Base-by-base conservation (phyloP, 2,797 vertebrate genomes). In the Mus spretus region DNA sequence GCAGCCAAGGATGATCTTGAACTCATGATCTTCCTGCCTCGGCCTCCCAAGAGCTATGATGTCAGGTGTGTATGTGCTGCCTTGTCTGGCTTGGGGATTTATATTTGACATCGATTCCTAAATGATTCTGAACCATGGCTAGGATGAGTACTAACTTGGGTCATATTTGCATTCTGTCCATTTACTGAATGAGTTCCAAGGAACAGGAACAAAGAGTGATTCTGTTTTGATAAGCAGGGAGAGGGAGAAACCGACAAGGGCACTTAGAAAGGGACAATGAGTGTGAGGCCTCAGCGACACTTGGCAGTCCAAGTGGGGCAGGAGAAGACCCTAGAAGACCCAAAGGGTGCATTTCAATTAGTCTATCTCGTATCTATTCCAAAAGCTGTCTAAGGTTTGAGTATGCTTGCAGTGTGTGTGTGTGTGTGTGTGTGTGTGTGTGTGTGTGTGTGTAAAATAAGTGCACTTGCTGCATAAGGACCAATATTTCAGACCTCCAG, bases 91-190 rank as follows among this genome's bases (percentile, higher is more conserved):
- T 40, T 7, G 22, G 34, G n/a, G 28, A 57, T 84, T 31, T 63
- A 44, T 31, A 44, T 31, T 74, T 87, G 74, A 20, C 63, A 75
- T 1, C 26, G 17, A 47, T 70, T 61, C 37, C 65, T 83, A 85
- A 40, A 26, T 47, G 34, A 83, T 79, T 94, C 65, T 93, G 80
- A 79, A 31, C 13, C 67, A 75, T 4, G 65, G 2, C 28, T 85
- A 89, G 65, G n/a, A 67, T 91, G 26, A 55, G 3, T 83, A 89
- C 83, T 59, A 19, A 86, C 20, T 85, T 94, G 24, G 15, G 89
- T 93, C 17, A 53, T 7, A 78, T 94, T 90, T 91, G 65, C 59
- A 47, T 94, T 90, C 75, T 74, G 24, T 94, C 91, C 72, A 34
- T 89, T 91, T 93, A 44, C 57, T 93, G 80, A 78, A 31, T 55